Evolutionary conservation across 1,140 invertebrate species (phyloP), one percentile per base, ranked within the genome.

Genomic region (Spodoptera litura): DNA sequence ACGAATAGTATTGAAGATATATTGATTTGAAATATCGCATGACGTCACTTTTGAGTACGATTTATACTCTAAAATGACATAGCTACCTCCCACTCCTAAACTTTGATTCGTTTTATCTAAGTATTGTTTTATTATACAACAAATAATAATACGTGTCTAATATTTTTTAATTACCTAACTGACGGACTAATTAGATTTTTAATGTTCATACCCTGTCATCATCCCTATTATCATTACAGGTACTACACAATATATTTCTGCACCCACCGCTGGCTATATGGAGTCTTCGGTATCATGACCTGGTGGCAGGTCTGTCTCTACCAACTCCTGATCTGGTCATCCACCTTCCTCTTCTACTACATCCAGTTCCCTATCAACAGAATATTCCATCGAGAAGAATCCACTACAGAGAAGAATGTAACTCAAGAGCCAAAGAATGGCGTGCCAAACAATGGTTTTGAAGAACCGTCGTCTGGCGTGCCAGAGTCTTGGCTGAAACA

Each of bases 301-400:
- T 94, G 93, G 92, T 93, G 92, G 88, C 91, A 95, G 31, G 87
- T 94, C 66, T 91, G 88, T 58, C 71, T 94, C 2, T 94, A 89
- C 82, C 89, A 94, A 64, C 25, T 89, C 11, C 8, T 82, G 31
- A 93, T 93, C 35, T 93, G 90, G 90, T 31, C 31, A 0, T 85
- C 84, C 3, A 79, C 84, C 0, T 91, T 83, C 64, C 3, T 88
- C 49, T 93, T 89, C 86, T 94, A 94, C 77, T 81, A 68, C 53
- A 68, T 92, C 0, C 89, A 93, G 27, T 93, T 87, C 59, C 90
- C 91, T 0, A 84, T 94, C 64, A 93, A 92, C 80, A 85, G 89
- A 20, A 66, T 92, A 0, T 76, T 94, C 55, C 92, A 94, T 20
- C 80, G 84, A 6, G 56, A 84, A 11, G 81, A 73, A 3, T 13